Evolutionary conservation across 2,797 vertebrate species (phyloP).

Genomic region (Aulostomus chinensis): DNA sequence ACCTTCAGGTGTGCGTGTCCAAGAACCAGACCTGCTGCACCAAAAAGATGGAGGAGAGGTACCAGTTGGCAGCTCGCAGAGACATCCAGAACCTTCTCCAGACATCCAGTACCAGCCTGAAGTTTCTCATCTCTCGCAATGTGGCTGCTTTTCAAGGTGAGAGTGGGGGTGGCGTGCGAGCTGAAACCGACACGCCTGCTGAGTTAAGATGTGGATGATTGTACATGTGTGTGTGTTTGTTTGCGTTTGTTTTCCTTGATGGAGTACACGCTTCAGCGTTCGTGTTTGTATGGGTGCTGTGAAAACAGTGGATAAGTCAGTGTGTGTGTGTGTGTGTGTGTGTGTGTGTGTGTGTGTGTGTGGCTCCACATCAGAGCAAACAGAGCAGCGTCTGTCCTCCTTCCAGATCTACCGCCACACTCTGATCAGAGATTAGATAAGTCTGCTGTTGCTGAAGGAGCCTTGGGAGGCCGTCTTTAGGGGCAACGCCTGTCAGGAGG

Average conservation of each 20-base stretch:
- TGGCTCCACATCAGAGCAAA: constrained; percentile 44
- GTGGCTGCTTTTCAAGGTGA: constrained; percentile 91
- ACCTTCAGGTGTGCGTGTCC: constrained; percentile 87
- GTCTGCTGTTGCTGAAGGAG: constrained; percentile 31
- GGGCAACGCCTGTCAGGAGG: constrained; percentile 1
- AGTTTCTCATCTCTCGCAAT: constrained; percentile 85
- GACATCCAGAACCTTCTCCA: constrained; percentile 87
- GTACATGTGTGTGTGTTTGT: constrained; percentile 37
- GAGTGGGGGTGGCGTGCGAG: too few species aligned
- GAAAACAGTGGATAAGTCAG: constrained; percentile 47
- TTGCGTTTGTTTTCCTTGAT: constrained; percentile 11
- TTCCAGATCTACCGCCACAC: constrained; percentile 34
- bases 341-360: constrained; percentile 10
- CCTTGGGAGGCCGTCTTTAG: constrained; percentile 14
- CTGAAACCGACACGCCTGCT: not conserved
- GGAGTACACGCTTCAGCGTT: constrained; percentile 29
- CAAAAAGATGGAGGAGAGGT: constrained; percentile 89
- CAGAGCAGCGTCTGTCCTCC: constrained; percentile 53
- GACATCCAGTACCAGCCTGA: constrained; percentile 82
- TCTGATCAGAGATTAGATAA: constrained; percentile 59
- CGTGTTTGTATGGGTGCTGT: constrained; percentile 50
- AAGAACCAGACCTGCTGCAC: constrained; percentile 87
- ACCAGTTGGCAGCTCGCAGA: constrained; percentile 81
- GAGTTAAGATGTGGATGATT: constrained; percentile 35
- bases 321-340: constrained; percentile 14